phyloP scores from a whole-genome alignment of 2,113 vertebrate genomes.

The Clarias macrocephalus region DNA sequence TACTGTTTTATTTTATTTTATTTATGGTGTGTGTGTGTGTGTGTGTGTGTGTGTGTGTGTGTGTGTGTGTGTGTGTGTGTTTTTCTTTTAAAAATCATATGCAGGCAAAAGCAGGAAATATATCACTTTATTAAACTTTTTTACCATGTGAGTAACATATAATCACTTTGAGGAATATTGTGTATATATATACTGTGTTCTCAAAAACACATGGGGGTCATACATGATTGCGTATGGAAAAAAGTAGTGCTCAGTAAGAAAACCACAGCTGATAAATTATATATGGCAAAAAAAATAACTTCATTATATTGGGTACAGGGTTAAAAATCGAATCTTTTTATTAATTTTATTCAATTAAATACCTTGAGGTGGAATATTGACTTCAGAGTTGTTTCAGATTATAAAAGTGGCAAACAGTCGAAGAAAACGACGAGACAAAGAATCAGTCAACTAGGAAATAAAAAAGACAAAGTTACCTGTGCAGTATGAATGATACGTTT shows the following conservation, averaged over 20 bases:
- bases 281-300: no score
- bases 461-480: not conserved
- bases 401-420: not conserved
- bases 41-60: no score
- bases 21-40: no score
- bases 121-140: not conserved
- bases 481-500: not conserved
- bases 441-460: not conserved
- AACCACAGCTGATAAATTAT: no score
- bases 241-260: no score
- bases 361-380: not conserved
- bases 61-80: no score
- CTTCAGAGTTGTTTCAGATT: not conserved
- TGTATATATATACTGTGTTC: no score
- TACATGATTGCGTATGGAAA: no score
- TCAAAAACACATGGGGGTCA: no score
- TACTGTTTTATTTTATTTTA: not conserved
- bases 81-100: no score
- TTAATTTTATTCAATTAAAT: not conserved
- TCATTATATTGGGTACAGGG: no score
- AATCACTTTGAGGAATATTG: not conserved
- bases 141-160: not conserved
- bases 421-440: not conserved
- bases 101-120: not conserved
- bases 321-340: no score